These are phyloP conservation scores for Mesocentrotus franciscanus DNA, from an alignment of 53 echinoderm and acorn worm species.

Conservation along the genomic window DNA sequence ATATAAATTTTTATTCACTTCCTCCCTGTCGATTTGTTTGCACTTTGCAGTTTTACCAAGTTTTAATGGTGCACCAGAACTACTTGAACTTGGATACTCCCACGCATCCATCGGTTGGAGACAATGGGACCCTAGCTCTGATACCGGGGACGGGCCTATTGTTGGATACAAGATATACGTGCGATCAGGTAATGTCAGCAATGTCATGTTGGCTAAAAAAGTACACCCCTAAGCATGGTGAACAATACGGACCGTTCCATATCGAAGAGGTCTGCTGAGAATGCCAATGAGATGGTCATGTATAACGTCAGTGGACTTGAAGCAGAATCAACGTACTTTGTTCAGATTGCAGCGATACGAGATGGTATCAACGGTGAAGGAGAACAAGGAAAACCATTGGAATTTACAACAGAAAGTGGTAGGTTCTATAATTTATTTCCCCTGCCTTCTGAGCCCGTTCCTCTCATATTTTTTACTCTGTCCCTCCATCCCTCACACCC, in stretches of 20 bases:
- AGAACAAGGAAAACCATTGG: not conserved
- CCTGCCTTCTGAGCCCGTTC: not conserved
- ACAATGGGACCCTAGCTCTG: conserved; percentile 25
- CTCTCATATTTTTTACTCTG: not conserved
- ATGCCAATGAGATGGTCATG: not conserved
- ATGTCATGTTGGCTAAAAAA: not conserved
- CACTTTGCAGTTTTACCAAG: not conserved
- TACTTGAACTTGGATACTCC: not conserved
- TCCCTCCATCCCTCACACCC: not conserved
- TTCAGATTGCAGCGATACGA: conserved; percentile 14
- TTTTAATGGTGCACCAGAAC: not conserved
- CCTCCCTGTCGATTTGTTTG: not conserved
- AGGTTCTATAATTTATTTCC: not conserved
- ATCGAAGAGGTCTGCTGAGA: conserved; percentile 19
- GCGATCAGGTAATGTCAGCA: not conserved
- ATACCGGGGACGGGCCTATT: conserved; percentile 64
- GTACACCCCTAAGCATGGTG: not conserved
- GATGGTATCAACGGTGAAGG: conserved; percentile 32
- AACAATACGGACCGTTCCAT: not conserved
- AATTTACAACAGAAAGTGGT: not conserved
- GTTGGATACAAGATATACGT: conserved; percentile 60
- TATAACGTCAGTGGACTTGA: not conserved
- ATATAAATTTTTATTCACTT: no score
- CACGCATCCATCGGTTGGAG: conserved; percentile 3
- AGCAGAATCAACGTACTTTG: not conserved